Evolutionary conservation across 2,797 vertebrate species (phyloP).

Genomic region (Merluccius polli): DNA sequence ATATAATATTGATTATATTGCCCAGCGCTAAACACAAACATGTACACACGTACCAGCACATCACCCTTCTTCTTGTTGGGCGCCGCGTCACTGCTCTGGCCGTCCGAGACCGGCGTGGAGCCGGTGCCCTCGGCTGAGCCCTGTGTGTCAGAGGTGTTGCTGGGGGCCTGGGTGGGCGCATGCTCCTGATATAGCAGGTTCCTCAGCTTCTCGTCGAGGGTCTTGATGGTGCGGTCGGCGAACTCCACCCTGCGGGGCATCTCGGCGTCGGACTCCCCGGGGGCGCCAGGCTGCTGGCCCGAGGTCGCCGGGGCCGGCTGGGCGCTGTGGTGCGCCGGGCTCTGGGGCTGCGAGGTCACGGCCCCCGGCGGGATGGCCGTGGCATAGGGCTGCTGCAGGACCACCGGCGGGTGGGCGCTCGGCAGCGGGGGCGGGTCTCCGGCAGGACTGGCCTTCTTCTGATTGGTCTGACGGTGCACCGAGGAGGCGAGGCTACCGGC

Average conservation of each 20-base stretch:
- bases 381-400: conserved; percentile 76
- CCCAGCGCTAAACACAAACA: too few relatives aligned
- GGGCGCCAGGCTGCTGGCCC: conserved; percentile 70
- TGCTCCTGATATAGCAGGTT: conserved; percentile 86
- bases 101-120: conserved; percentile 63
- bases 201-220: conserved; percentile 92
- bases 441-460: conserved; percentile 59
- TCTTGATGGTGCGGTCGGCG: conserved; percentile 92
- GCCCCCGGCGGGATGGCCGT: conserved; percentile 61
- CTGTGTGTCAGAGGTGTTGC: conserved; percentile 50
- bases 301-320: conserved; percentile 56
- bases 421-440: conserved; percentile 54
- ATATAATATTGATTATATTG: too few relatives aligned
- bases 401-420: conserved; percentile 63
- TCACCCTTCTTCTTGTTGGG: conserved; percentile 65
- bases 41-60: conserved; percentile 64
- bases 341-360: conserved; percentile 74
- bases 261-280: conserved; percentile 86
- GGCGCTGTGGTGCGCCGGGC: conserved; percentile 66
- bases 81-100: conserved; percentile 66
- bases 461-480: conserved; percentile 45
- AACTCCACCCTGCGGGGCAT: conserved; percentile 87
- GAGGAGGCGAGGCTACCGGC: conserved; percentile 37
- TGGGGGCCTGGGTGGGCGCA: conserved; percentile 54
- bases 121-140: conserved; percentile 67